Conservation (phyloP, 2,113 vertebrate genomes). For the Dinomys branickii region DNA sequence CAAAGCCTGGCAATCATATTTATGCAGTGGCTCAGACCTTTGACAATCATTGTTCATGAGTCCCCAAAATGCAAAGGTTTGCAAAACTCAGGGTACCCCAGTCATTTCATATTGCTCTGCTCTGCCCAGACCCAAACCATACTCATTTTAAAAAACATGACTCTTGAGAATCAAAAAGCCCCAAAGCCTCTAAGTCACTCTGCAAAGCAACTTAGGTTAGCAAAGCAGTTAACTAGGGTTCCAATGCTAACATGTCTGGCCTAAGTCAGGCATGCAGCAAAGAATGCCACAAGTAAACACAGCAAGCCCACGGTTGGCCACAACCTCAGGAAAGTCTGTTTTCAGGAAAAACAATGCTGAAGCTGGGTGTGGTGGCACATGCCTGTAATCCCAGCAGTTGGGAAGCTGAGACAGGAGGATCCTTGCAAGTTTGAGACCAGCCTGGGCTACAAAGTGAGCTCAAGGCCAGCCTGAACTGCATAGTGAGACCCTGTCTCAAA, state of each 20-base stretch:
- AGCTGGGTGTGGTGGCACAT: no score
- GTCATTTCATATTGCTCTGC: slow-evolving; percentile 82
- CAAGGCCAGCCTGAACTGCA: no score
- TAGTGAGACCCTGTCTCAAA: no score
- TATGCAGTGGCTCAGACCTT: slow-evolving; percentile 65
- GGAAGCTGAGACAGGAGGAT: no score
- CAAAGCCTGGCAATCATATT: background rate
- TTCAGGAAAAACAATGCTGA: background rate
- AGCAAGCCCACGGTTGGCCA: background rate
- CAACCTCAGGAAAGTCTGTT: background rate
- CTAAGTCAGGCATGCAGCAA: background rate
- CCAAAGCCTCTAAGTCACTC: slow-evolving; percentile 73
- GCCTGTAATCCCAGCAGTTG: no score
- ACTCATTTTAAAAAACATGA: slow-evolving; percentile 71
- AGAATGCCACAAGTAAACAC: slow-evolving; percentile 40
- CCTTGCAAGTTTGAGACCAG: no score
- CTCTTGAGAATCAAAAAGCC: slow-evolving; percentile 75
- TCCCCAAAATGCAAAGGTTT: slow-evolving; percentile 68
- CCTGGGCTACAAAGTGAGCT: no score
- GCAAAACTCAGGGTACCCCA: slow-evolving; percentile 76
- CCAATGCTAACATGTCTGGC: background rate
- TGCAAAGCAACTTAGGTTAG: slow-evolving; percentile 63
- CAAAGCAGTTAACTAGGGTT: slow-evolving; percentile 56
- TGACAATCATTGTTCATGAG: slow-evolving; percentile 64
- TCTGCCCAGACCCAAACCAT: slow-evolving; percentile 73